These are phyloP conservation scores for Candidula unifasciata DNA, from an alignment of 2,888 invertebrate genomes.

Conservation along the genomic window DNA sequence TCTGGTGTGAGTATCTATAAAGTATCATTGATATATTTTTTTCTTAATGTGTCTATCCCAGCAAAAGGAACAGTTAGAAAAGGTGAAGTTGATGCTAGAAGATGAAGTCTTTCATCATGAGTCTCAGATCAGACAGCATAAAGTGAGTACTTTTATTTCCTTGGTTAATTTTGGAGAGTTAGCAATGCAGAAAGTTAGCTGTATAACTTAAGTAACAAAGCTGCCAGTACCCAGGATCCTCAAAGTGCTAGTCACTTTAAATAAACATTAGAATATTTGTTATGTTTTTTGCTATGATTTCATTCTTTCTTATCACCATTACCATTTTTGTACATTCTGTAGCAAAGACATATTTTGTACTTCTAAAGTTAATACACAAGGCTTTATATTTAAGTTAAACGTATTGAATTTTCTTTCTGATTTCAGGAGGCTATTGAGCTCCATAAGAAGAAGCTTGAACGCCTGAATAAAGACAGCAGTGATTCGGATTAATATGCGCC, in stretches of 20 bases:
- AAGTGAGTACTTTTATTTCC: slow-evolving; percentile 21
- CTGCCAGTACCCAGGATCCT: not conserved
- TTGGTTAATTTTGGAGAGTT: too few relatives aligned
- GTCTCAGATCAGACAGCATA: slow-evolving; percentile 42
- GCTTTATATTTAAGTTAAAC: not conserved
- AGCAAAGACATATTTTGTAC: too few relatives aligned
- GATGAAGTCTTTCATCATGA: slow-evolving; percentile 52
- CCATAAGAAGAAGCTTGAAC: slow-evolving; percentile 45
- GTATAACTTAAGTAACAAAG: not conserved
- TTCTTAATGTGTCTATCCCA: not conserved
- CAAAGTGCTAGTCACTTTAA: not conserved
- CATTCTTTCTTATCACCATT: too few relatives aligned
- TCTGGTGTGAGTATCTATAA: too few relatives aligned
- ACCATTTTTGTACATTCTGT: too few relatives aligned
- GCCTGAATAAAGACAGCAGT: slow-evolving; percentile 23
- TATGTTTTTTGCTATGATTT: too few relatives aligned
- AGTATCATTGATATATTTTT: too few relatives aligned
- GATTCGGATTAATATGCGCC: slow-evolving; percentile 34
- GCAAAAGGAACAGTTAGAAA: slow-evolving; percentile 52
- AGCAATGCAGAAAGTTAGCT: not conserved
- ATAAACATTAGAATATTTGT: too few relatives aligned
- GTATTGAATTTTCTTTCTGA: not conserved
- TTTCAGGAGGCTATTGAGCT: slow-evolving; percentile 49
- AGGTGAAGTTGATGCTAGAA: slow-evolving; percentile 48
- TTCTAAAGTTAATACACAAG: too few relatives aligned